These are phyloP conservation scores for Pinctada fucata DNA, from an alignment of 2,888 invertebrate species.

Conservation along the genomic window DNA sequence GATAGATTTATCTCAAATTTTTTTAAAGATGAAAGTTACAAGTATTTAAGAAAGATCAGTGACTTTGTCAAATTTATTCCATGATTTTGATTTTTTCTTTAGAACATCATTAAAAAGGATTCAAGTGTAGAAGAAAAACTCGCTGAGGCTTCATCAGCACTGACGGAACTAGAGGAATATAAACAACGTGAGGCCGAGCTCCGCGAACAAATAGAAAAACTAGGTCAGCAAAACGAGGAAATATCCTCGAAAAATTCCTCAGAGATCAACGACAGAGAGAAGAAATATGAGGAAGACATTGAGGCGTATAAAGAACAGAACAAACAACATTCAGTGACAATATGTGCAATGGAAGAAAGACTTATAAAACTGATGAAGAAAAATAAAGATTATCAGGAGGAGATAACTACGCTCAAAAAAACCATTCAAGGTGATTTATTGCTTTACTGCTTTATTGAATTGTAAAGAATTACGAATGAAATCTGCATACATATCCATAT, in stretches of 20 bases:
- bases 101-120: conserved; percentile 68
- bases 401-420: conserved; percentile 63
- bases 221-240: conserved; percentile 53
- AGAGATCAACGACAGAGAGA: conserved; percentile 55
- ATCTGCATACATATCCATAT: no score
- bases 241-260: conserved; percentile 50
- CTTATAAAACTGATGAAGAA: conserved; percentile 71
- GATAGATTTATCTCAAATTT: no score
- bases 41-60: no score
- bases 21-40: no score
- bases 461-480: no score
- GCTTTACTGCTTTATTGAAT: no score
- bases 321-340: conserved; percentile 76
- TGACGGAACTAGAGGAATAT: conserved; percentile 64
- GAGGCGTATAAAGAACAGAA: conserved; percentile 73
- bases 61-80: no score
- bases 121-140: conserved; percentile 62
- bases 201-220: conserved; percentile 54
- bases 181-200: conserved; percentile 61
- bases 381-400: conserved; percentile 71
- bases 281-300: conserved; percentile 61
- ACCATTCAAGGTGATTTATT: conserved; percentile 58
- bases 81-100: conserved; percentile 17
- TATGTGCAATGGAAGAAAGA: conserved; percentile 75
- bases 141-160: conserved; percentile 60